Evolutionary conservation across 1,140 invertebrate genomes (phyloP).

Genomic region (Calycopis cecrops): DNA sequence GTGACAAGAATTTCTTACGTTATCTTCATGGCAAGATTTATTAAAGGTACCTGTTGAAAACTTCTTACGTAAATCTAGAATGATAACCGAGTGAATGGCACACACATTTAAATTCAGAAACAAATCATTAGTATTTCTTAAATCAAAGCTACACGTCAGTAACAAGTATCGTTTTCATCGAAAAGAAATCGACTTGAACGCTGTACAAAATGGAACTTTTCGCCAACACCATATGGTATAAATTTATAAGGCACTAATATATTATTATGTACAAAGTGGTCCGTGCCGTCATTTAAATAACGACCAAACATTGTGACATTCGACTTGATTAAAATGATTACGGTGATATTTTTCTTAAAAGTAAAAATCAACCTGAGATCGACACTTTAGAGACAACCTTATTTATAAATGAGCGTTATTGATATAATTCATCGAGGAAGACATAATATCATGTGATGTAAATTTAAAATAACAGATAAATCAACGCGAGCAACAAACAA

Average conservation of each 20-base stretch:
- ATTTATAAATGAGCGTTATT: slow-evolving; percentile 54
- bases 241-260: slow-evolving; percentile 61
- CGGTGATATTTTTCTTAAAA: slow-evolving; percentile 65
- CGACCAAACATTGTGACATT: slow-evolving; percentile 57
- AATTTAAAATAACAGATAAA: slow-evolving; percentile 11
- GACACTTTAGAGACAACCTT: slow-evolving; percentile 67
- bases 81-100: slow-evolving; percentile 72
- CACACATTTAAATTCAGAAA: slow-evolving; percentile 61
- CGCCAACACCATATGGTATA: slow-evolving; percentile 50
- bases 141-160: slow-evolving; percentile 28
- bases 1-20: slow-evolving; percentile 70
- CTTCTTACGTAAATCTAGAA: slow-evolving; percentile 64
- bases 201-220: slow-evolving; percentile 27
- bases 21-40: slow-evolving; percentile 73
- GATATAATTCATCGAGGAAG: slow-evolving; percentile 35
- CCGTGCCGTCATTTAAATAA: slow-evolving; percentile 33
- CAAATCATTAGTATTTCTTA: slow-evolving; percentile 46
- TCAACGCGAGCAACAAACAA: slow-evolving; percentile 11
- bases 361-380: slow-evolving; percentile 73
- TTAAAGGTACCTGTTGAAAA: slow-evolving; percentile 72
- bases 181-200: slow-evolving; percentile 30
- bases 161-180: slow-evolving; percentile 19
- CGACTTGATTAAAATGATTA: slow-evolving; percentile 47
- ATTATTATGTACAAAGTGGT: slow-evolving; percentile 61
- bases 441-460: slow-evolving; percentile 13